These are phyloP conservation scores for Tenebrio molitor DNA, from an alignment of 1,140 invertebrate genomes.

Conservation along the genomic window DNA sequence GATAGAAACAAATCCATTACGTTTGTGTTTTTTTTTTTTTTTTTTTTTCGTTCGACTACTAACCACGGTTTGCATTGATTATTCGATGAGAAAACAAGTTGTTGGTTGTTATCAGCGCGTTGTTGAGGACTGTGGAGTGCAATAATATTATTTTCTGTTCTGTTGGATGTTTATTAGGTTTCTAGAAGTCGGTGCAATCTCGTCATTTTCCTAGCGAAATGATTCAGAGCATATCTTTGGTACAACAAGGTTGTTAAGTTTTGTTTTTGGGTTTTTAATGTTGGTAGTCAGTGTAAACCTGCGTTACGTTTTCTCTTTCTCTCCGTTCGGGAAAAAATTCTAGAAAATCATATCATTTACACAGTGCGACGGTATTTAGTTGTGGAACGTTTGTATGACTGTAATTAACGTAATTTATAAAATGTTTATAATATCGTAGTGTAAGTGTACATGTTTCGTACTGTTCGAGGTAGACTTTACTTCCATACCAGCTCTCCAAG, in stretches of 20 bases:
- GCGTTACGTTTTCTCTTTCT: neutral
- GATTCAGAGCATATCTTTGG: slow-evolving; percentile 58
- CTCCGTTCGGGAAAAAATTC: neutral
- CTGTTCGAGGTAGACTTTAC: slow-evolving; percentile 57
- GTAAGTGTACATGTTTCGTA: slow-evolving; percentile 61
- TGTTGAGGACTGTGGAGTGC: slow-evolving; percentile 20
- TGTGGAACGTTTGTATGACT: slow-evolving; percentile 49
- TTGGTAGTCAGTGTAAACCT: slow-evolving; percentile 53
- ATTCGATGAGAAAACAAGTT: slow-evolving; percentile 34
- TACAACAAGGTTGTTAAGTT: slow-evolving; percentile 58
- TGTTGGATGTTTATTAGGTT: slow-evolving; percentile 37
- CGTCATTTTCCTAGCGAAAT: slow-evolving; percentile 32
- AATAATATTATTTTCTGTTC: slow-evolving; percentile 34
- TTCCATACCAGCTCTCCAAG: slow-evolving; percentile 59
- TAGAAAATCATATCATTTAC: slow-evolving; percentile 51
- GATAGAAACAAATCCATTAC: slow-evolving; percentile 60
- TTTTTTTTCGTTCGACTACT: slow-evolving; percentile 4
- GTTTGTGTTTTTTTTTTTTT: slow-evolving; percentile 38
- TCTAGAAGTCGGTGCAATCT: slow-evolving; percentile 54
- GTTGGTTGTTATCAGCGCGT: neutral
- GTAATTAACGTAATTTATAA: slow-evolving; percentile 57
- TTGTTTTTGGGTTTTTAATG: too few relatives aligned
- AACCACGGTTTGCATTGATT: slow-evolving; percentile 43
- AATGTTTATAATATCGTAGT: slow-evolving; percentile 61
- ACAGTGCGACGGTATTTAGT: slow-evolving; percentile 41